Percentiles rank a stretch among this genome's conserved stretches.
Evolutionary conservation across 2,113 vertebrate genomes (phyloP).

Genomic region (Ophiodon elongatus): DNA sequence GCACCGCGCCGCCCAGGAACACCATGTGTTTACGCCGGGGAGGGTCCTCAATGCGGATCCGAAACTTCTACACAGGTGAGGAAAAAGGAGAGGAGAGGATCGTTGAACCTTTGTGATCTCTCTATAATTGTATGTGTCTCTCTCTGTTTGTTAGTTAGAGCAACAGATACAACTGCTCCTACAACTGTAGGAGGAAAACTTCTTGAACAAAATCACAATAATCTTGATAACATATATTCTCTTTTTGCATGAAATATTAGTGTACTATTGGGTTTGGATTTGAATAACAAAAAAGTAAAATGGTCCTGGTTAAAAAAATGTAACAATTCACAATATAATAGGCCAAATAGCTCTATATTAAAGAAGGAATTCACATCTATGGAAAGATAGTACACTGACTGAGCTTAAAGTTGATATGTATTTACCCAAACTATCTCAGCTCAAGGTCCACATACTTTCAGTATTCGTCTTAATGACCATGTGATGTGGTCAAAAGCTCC

Average conservation of each 20-base stretch:
- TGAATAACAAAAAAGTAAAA: not conserved
- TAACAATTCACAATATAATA: not conserved
- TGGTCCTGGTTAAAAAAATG: not conserved
- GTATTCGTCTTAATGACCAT: not conserved
- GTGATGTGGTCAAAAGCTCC: not conserved
- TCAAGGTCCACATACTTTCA: not conserved
- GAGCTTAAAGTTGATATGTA: no score
- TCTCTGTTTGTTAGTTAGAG: not conserved
- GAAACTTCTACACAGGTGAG: conserved; percentile 90
- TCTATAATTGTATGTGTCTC: not conserved
- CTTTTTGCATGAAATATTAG: not conserved
- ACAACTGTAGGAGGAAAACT: not conserved
- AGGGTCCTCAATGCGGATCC: conserved; percentile 97
- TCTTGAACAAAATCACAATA: no score
- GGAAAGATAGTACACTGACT: no score
- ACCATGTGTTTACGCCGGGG: conserved; percentile 99
- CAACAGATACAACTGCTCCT: not conserved
- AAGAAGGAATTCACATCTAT: no score
- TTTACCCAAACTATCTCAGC: no score
- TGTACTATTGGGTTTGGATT: not conserved
- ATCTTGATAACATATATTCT: not conserved
- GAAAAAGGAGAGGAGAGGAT: not conserved
- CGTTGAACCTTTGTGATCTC: not conserved
- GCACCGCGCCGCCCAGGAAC: conserved; percentile 93
- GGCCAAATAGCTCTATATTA: not conserved